Evolutionary conservation across 2,113 vertebrate species (phyloP), one percentile per base, ranked within the genome.

Genomic region (Gobio gobio): DNA sequence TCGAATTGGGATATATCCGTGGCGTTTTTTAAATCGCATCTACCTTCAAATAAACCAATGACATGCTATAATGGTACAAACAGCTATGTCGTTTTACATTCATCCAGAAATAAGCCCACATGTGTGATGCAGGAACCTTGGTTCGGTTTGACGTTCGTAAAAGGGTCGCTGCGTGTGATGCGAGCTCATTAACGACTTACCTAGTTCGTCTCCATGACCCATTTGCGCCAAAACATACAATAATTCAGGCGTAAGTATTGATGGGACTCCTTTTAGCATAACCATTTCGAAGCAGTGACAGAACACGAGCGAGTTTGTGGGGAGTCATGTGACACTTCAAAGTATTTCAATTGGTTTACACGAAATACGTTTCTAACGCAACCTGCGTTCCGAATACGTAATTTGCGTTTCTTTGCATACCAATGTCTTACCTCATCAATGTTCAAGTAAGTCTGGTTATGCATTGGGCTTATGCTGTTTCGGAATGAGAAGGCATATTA

Each of bases 171-270:
- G 18, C 54, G 8, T 22, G 43, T 58, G 49, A 10, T 59, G 56
- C 24, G 24, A 66, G 24, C 58, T 51, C 33, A 63, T 68, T 47
- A 82, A 82, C 0, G 76, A 45, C 91, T 87, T 92, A 95, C 94
- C 95, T 78, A 95, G 85, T 81, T 95, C 93, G 86, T 95, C 95
- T 13, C 94, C 95, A 33, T 95, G 95, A 18, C 95, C 95, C 94
- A 95, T 95, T 88, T 93, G 92, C 47, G 94, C 94, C 47, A 95
- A 91, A 9, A 87, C 89, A 85, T 93, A 94, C 20, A 95, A 86
- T 85, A 95, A 66, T 1, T 94, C 94, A 13, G 95, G 94, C 3
- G 94, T 94, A 22, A 95, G 58, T 40, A 95, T 47, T 5, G 88
- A 87, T 4, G 95, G 94, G 24, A 95, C 91, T 84, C 95, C 94